Conservation (phyloP, 2,113 vertebrate genomes). For the Peromyscus polionotus region DNA sequence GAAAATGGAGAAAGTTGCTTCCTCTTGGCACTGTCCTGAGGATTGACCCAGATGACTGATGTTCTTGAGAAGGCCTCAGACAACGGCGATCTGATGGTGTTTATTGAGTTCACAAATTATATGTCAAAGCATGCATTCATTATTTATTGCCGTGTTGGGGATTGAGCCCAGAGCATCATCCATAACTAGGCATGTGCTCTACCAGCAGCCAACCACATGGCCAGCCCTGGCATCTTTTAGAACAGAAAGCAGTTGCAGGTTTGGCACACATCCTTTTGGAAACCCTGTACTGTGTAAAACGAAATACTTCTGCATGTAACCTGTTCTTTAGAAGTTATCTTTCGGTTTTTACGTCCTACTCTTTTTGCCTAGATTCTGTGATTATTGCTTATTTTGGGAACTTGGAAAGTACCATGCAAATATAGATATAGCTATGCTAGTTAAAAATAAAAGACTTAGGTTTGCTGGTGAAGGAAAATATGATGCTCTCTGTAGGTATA, state of each 20-base stretch:
- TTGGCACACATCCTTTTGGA: neutral
- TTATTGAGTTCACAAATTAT: conserved; percentile 17
- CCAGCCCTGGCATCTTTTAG: neutral
- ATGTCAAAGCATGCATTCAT: neutral
- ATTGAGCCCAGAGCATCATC: neutral
- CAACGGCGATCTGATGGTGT: neutral
- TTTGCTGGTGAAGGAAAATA: conserved; percentile 81
- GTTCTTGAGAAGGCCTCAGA: neutral
- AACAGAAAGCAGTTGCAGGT: conserved; percentile 2
- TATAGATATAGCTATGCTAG: conserved; percentile 74
- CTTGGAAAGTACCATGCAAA: conserved; percentile 84
- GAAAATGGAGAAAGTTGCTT: neutral
- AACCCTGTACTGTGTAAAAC: conserved; percentile 33
- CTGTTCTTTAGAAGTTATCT: conserved; percentile 70
- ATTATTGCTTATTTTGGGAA: conserved; percentile 77
- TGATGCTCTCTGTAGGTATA: conserved; percentile 78
- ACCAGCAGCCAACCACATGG: neutral
- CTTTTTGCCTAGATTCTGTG: conserved; percentile 66
- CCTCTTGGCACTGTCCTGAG: neutral
- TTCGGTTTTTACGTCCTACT: conserved; percentile 68
- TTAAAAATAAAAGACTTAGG: conserved; percentile 81
- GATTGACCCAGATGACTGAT: neutral
- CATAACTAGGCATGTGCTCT: neutral
- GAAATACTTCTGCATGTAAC: conserved; percentile 43
- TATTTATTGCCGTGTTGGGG: neutral